These are phyloP conservation scores for Rhynchonycteris naso DNA, from an alignment of 2,797 vertebrate genomes.

Conservation along the genomic window DNA sequence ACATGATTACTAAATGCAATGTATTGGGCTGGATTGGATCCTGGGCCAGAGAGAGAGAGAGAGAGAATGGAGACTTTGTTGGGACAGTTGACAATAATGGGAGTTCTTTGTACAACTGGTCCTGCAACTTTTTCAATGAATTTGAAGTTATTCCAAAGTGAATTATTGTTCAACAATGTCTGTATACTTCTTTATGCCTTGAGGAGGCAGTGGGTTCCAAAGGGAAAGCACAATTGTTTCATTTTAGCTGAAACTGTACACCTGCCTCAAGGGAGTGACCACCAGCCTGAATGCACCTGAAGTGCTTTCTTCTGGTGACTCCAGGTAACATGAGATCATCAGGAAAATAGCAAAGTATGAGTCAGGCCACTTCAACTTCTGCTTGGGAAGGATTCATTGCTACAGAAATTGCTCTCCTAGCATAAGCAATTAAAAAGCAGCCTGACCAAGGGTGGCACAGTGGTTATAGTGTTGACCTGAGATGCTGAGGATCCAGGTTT, in stretches of 20 bases:
- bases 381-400: neutral
- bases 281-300: neutral
- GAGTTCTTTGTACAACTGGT: neutral
- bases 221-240: neutral
- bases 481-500: no score
- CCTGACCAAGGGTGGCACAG: no score
- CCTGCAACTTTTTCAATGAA: slow-evolving; percentile 7
- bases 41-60: neutral
- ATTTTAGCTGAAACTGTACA: neutral
- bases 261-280: neutral
- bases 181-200: neutral
- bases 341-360: neutral
- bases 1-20: no score
- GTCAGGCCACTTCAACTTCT: neutral
- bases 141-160: slow-evolving; percentile 38
- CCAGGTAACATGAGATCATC: neutral
- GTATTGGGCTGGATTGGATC: neutral
- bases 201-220: neutral
- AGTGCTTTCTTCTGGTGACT: neutral
- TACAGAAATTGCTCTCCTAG: neutral
- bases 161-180: neutral
- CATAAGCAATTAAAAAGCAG: neutral
- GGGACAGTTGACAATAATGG: neutral
- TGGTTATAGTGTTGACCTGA: no score
- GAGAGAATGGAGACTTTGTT: neutral